phyloP scores from a whole-genome alignment of 2,113 vertebrate species.

The Leptocoma aspasia region DNA sequence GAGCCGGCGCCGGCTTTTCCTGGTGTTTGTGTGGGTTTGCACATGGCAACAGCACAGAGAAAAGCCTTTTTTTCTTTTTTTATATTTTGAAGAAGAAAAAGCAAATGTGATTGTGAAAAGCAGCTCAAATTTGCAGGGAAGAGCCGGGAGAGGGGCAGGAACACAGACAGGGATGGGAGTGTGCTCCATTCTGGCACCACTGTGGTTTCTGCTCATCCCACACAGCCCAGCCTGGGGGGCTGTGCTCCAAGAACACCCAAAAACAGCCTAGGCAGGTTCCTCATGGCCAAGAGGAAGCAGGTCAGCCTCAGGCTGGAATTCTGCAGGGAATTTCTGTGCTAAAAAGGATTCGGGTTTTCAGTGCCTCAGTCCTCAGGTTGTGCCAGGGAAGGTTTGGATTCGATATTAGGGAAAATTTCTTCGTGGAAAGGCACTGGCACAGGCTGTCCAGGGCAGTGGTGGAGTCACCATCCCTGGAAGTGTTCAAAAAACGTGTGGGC shows the following conservation, averaged over 20 bases:
- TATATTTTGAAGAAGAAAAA: not conserved
- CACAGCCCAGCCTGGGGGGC: not conserved
- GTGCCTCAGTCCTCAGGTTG: not conserved
- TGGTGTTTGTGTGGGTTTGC: constrained; percentile 61
- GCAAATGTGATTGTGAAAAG: constrained; percentile 9
- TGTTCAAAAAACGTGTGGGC: fast-evolving
- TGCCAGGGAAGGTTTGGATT: not conserved
- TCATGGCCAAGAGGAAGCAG: not conserved
- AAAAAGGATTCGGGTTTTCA: not conserved
- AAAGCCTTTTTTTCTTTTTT: not conserved
- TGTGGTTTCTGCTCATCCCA: not conserved
- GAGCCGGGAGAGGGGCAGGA: not conserved
- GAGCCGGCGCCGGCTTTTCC: constrained; percentile 12
- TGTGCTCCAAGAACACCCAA: not conserved
- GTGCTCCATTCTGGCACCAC: not conserved
- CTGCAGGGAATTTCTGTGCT: not conserved
- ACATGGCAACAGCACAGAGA: constrained; percentile 45
- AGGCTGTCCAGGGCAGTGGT: not conserved
- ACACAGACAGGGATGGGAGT: not conserved
- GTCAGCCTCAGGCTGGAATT: not conserved
- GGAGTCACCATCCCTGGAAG: not conserved
- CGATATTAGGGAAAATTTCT: not conserved
- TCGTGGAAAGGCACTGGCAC: not conserved
- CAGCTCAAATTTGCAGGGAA: not conserved
- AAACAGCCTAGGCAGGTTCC: not conserved